phyloP scores from a whole-genome alignment of 1,140 invertebrate genomes.

The Chironomus tepperi region DNA sequence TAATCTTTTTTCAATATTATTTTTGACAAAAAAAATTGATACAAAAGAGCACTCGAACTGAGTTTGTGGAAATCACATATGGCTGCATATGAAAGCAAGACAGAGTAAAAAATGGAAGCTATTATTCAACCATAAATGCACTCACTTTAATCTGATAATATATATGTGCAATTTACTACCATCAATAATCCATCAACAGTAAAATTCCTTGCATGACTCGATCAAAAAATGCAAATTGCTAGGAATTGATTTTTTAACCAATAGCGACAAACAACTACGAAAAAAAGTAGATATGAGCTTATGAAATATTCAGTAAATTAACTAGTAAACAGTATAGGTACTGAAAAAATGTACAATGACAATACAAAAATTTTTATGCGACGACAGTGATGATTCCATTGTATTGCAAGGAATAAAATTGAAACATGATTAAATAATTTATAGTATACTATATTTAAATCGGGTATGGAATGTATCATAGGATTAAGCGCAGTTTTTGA shows the following conservation, averaged over 20 bases:
- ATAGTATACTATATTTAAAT: no score
- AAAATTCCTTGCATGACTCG: conserved; percentile 1
- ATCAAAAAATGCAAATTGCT: neutral
- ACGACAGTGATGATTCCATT: neutral
- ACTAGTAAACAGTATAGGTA: neutral
- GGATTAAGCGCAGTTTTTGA: no score
- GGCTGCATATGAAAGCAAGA: no score
- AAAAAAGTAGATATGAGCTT: neutral
- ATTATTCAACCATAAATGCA: conserved; percentile 9
- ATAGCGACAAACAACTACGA: neutral
- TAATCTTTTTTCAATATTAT: neutral
- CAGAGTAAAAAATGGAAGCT: neutral
- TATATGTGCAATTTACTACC: conserved; percentile 6
- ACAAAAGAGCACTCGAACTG: neutral
- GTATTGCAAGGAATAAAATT: no score
- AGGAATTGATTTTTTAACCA: conserved; percentile 2
- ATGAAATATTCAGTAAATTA: neutral
- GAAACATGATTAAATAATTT: no score
- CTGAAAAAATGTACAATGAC: neutral
- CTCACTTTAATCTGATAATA: conserved; percentile 17
- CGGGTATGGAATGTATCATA: no score
- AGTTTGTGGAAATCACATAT: no score
- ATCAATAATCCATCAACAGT: neutral
- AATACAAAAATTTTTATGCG: neutral
- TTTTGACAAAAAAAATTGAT: neutral